phyloP scores from a whole-genome alignment of 2,888 invertebrate species.

The Vesta saturnalis region DNA sequence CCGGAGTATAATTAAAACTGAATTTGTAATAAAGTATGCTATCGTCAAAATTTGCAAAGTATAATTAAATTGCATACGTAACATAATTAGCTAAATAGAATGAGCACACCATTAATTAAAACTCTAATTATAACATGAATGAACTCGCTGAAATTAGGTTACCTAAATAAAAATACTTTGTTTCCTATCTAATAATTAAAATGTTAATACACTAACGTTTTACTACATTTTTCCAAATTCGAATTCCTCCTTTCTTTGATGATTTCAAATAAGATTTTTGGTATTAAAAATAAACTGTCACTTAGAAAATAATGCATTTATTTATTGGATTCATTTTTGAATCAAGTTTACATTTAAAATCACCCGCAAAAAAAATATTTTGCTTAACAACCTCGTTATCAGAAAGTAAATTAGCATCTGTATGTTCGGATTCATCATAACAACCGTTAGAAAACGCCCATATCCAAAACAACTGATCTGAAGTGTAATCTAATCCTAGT shows the following conservation, averaged over 20 bases:
- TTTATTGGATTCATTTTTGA: conserved; percentile 22
- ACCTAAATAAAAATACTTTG: neutral
- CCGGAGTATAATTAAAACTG: neutral
- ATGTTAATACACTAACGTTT: no score
- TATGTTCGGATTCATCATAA: neutral
- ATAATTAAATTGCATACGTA: neutral
- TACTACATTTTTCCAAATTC: no score
- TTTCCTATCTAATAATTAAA: neutral
- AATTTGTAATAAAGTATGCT: neutral
- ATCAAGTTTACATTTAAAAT: conserved; percentile 14
- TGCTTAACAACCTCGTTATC: neutral
- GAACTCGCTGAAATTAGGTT: neutral
- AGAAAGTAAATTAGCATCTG: neutral
- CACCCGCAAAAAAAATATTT: conserved; percentile 16
- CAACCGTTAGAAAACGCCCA: neutral
- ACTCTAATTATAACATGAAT: neutral
- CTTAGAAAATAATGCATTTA: conserved; percentile 12
- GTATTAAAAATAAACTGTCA: neutral
- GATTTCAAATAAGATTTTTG: no score
- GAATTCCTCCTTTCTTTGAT: no score
- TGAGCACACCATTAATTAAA: neutral
- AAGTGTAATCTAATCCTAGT: conserved; percentile 75
- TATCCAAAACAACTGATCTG: conserved; percentile 66
- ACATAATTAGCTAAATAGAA: neutral
- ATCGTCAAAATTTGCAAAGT: neutral